These are phyloP conservation scores for Apotomis betuletana DNA, from an alignment of 2,888 invertebrate genomes.

Conservation along the genomic window DNA sequence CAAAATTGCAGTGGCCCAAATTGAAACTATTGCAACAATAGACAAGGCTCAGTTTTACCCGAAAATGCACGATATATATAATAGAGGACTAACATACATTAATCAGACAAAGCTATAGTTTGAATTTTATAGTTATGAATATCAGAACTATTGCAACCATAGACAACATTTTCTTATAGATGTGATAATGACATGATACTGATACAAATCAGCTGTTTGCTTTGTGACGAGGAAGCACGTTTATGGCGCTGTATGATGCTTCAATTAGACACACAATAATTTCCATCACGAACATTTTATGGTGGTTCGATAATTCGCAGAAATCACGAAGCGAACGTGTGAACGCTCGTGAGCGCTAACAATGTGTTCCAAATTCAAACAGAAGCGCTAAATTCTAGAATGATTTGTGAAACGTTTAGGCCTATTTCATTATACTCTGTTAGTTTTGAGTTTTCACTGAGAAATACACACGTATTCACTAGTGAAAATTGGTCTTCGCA, in stretches of 20 bases:
- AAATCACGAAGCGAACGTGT: constrained; percentile 64
- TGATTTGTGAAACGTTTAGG: constrained; percentile 16
- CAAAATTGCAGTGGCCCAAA: no score
- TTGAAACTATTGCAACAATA: no score
- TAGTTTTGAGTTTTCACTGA: no score
- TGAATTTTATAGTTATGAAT: no score
- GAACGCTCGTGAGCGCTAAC: constrained; percentile 44
- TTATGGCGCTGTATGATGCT: constrained; percentile 63
- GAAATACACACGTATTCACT: no score
- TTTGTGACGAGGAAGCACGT: constrained; percentile 34
- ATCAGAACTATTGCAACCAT: no score
- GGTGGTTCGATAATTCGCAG: constrained; percentile 64
- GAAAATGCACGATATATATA: no score
- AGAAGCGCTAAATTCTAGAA: constrained; percentile 25
- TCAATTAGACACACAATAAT: constrained; percentile 75
- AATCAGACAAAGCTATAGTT: no score
- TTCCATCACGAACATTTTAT: constrained; percentile 67
- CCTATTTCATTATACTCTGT: no score
- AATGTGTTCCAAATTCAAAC: constrained; percentile 29
- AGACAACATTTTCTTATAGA: neutral
- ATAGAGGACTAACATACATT: no score
- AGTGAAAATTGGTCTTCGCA: no score
- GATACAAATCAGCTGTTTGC: constrained; percentile 13
- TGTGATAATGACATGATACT: neutral
- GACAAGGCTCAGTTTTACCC: no score